Evolutionary conservation across 1,140 invertebrate species (phyloP).

Genomic region (Mactra quadrangularis): DNA sequence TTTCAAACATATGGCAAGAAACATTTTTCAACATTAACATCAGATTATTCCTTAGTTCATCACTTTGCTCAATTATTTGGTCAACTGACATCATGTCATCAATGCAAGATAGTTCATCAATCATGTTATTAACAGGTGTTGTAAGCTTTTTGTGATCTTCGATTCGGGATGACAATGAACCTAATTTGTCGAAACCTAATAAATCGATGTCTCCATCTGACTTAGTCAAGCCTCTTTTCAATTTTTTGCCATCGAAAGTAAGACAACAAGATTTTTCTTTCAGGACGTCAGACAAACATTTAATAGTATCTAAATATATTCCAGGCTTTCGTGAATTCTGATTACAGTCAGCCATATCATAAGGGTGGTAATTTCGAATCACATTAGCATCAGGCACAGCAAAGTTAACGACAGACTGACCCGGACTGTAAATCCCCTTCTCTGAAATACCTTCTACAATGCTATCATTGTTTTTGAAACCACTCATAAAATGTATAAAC

Average conservation of each 20-base stretch:
- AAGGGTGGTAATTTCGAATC: not conserved
- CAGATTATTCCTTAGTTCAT: no score
- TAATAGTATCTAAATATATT: not conserved
- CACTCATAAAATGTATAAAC: constrained; percentile 16
- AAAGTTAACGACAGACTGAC: not conserved
- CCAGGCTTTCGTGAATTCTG: not conserved
- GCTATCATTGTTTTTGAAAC: not conserved
- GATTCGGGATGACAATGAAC: not conserved
- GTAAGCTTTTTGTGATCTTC: not conserved
- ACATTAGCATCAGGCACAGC: constrained; percentile 13
- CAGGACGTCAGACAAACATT: not conserved
- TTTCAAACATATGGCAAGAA: not conserved
- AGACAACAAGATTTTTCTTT: not conserved
- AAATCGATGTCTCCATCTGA: not conserved
- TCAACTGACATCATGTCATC: not conserved
- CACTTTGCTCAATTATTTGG: no score
- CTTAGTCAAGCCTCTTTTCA: constrained; percentile 26
- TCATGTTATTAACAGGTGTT: not conserved
- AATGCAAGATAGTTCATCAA: not conserved
- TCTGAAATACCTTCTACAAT: not conserved
- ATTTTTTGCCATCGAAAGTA: constrained; percentile 37
- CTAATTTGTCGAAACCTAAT: not conserved
- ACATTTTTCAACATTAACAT: no score
- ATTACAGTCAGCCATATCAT: not conserved
- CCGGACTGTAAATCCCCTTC: not conserved